Evolutionary conservation across 2,888 invertebrate genomes (phyloP).

Genomic region (Axea sp.): DNA sequence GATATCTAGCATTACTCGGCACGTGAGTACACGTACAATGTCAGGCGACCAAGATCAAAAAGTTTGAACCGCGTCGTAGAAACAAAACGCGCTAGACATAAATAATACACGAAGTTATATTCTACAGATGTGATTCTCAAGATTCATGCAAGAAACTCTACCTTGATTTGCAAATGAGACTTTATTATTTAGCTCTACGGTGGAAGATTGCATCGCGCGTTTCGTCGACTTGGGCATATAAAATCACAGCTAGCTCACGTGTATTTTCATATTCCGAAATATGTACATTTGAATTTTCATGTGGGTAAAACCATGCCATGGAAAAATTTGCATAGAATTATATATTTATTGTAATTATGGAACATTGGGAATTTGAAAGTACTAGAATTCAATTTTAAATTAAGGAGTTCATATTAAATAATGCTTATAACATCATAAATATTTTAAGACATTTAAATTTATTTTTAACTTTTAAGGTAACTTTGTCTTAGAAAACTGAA

Average conservation of each 20-base stretch:
- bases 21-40: conserved; percentile 55
- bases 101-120: conserved; percentile 53
- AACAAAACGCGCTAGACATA: conserved; percentile 51
- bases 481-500: too few species aligned
- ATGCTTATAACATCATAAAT: too few species aligned
- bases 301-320: neutral
- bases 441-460: too few species aligned
- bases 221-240: conserved; percentile 30
- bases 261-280: conserved; percentile 43
- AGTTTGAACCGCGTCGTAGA: conserved; percentile 57
- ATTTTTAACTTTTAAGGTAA: too few species aligned
- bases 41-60: conserved; percentile 58
- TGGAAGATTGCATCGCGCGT: conserved; percentile 44
- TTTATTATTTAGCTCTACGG: conserved; percentile 59
- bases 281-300: conserved; percentile 36
- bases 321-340: conserved; percentile 14
- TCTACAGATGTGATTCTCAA: conserved; percentile 52
- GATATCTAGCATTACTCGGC: conserved; percentile 67
- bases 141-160: conserved; percentile 27
- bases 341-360: neutral
- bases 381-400: too few species aligned
- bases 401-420: too few species aligned
- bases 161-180: conserved; percentile 62
- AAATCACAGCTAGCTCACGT: conserved; percentile 19
- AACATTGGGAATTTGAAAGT: neutral